Base-by-base conservation (phyloP, 2,113 vertebrate species). In the Coptodon bakossiorum region DNA sequence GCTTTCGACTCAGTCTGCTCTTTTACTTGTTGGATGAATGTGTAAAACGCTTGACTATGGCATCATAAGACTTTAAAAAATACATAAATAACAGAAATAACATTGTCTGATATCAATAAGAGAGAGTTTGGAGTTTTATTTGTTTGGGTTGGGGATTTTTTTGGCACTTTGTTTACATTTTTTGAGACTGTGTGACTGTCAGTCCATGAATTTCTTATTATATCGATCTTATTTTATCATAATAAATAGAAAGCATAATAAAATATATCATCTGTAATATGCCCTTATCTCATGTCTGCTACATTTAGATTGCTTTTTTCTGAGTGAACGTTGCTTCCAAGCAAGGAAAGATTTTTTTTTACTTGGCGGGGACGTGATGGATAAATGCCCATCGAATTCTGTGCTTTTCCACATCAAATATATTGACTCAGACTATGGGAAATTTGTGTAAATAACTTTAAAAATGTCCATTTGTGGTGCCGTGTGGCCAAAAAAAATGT, bases 341-440 rank as follows among this genome's bases (percentile, higher is more conserved):
- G 38, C 22, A 71, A 45, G 38, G n/a, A 10, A 43, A 71, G n/a
- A 11, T 1, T 40, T 12, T 17, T 16, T 71, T 66, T 22, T 22
- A 66, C 0, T 66, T 66, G 6, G 10, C 0, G 3, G 34, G 22
- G 34, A 38, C 1, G 2, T 73, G 22, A 2, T 27, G 66, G 38
- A 73, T 43, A 12, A 45, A 27, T 45, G 2, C 13, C 22, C 38
- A 45, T 24, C 2, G 1, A 45, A 73, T 73, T 73, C 22, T 27
- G 38, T 73, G 22, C 5, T 17, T 45, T 73, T 73, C 27, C 57
- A 17, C 5, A 61, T 31, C 14, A 61, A 61, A 61, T 31, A 27
- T 73, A 24, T 45, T 2, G 2, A 45, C 38, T 4, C 45, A 27
- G 66, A 73, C 38, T 45, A 27, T 14, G 66, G 22, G 13, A 73